Percentiles rank a stretch among this genome's conserved stretches.
phyloP scores from a whole-genome alignment of 2,797 vertebrate species.

The Aldrovandia affinis region DNA sequence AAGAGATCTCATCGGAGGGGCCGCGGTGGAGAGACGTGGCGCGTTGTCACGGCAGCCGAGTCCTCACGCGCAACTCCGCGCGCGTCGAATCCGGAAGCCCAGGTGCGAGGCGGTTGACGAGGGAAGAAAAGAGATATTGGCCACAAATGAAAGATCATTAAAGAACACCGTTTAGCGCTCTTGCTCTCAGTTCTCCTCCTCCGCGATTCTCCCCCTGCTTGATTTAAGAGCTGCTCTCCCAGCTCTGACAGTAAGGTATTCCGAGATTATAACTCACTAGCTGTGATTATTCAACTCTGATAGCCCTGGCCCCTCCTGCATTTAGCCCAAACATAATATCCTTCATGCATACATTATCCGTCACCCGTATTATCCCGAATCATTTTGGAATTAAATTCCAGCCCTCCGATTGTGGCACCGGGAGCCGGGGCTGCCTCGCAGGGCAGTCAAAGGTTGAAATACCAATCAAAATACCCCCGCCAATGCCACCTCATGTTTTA shows the following conservation, averaged over 20 bases:
- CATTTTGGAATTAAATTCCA: conserved; percentile 97
- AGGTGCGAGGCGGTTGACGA: neutral
- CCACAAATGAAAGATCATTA: conserved; percentile 54
- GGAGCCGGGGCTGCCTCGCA: conserved; percentile 82
- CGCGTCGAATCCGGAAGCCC: neutral
- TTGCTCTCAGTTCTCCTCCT: conserved; percentile 35
- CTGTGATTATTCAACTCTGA: conserved; percentile 96
- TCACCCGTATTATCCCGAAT: conserved; percentile 97
- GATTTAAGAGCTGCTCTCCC: conserved; percentile 94
- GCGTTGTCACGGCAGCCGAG: neutral
- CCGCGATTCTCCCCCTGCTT: conserved; percentile 61
- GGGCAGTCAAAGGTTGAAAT: conserved; percentile 99
- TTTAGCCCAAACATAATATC: conserved; percentile 97
- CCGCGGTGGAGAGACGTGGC: neutral
- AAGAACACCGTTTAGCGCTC: conserved; percentile 39
- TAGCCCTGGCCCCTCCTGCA: conserved; percentile 88
- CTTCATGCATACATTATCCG: conserved; percentile 99
- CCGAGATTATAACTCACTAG: conserved; percentile 93
- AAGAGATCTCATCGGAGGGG: neutral
- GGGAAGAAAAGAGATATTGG: conserved; percentile 39
- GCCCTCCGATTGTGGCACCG: conserved; percentile 88
- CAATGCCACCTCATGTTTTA: conserved; percentile 97
- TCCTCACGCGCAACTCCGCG: no score
- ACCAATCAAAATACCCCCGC: conserved; percentile 97
- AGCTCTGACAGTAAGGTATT: conserved; percentile 96